These are phyloP conservation scores for Odontophorus gujanensis DNA, from an alignment of 2,113 vertebrate genomes.

Conservation along the genomic window DNA sequence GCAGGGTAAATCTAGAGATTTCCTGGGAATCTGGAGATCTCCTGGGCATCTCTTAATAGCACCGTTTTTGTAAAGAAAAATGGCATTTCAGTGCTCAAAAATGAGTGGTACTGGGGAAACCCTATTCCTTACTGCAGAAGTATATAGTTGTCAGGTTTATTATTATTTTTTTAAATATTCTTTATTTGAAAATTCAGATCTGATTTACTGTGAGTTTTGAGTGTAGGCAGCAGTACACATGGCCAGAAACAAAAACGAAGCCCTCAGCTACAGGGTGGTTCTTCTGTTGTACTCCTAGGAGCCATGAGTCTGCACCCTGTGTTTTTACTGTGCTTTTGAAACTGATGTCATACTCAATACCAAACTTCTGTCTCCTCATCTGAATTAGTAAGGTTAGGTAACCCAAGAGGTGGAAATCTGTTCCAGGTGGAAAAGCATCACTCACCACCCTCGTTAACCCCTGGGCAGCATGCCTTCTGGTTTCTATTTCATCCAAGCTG, in stretches of 20 bases:
- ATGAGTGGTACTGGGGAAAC: background rate
- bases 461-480: rapidly evolving
- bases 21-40: background rate
- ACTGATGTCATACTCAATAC: background rate
- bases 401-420: background rate
- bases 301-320: rapidly evolving
- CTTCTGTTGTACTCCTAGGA: background rate
- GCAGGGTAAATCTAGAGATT: background rate
- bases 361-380: background rate
- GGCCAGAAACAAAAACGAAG: background rate
- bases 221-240: background rate
- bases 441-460: background rate
- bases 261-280: background rate
- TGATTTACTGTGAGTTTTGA: background rate
- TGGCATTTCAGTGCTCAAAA: background rate
- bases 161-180: background rate
- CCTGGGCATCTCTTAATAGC: background rate
- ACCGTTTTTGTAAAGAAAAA: background rate
- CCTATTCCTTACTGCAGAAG: background rate
- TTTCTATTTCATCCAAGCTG: background rate
- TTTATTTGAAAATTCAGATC: background rate
- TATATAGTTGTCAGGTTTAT: rapidly evolving
- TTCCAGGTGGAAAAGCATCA: background rate
- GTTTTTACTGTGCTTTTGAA: background rate
- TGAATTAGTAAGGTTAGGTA: background rate